These are phyloP conservation scores for human (Homo sapiens) DNA, from an alignment of 2,113 vertebrate species.

Conservation along the genomic window DNA sequence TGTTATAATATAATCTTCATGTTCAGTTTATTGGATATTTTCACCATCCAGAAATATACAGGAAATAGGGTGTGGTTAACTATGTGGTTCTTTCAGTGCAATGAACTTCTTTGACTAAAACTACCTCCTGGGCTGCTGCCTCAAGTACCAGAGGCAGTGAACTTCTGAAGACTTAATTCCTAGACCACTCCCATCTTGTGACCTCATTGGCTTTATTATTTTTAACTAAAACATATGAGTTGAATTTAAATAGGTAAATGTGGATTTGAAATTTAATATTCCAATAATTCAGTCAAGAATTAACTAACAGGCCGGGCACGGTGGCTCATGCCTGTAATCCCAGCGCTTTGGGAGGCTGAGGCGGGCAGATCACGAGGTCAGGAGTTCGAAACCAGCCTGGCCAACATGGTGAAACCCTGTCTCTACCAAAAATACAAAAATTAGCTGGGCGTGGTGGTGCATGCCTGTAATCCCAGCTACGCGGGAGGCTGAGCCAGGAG, in stretches of 20 bases:
- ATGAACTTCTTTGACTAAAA: not conserved
- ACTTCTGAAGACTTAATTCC: not conserved
- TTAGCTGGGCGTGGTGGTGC: too few species aligned
- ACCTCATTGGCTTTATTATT: slow-evolving; percentile 10
- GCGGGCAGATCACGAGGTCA: too few species aligned
- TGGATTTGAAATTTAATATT: slow-evolving; percentile 39
- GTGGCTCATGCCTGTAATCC: too few species aligned
- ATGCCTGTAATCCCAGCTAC: too few species aligned
- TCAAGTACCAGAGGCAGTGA: not conserved
- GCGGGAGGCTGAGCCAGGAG: too few species aligned
- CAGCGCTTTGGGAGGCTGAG: too few species aligned
- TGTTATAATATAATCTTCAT: not conserved
- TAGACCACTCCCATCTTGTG: not conserved
- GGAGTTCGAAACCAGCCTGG: too few species aligned
- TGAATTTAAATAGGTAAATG: slow-evolving; percentile 26
- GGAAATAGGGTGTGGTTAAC: not conserved
- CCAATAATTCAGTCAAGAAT: slow-evolving; percentile 16
- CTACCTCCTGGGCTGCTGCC: not conserved
- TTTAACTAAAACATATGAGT: not conserved
- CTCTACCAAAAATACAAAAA: too few species aligned
- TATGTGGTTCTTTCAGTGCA: not conserved
- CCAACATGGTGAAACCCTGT: too few species aligned
- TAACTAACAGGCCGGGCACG: not conserved
- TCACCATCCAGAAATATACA: not conserved
- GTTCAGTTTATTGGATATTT: not conserved